Conservation (phyloP, 2,113 vertebrate genomes). For the Lucifuga dentata region DNA sequence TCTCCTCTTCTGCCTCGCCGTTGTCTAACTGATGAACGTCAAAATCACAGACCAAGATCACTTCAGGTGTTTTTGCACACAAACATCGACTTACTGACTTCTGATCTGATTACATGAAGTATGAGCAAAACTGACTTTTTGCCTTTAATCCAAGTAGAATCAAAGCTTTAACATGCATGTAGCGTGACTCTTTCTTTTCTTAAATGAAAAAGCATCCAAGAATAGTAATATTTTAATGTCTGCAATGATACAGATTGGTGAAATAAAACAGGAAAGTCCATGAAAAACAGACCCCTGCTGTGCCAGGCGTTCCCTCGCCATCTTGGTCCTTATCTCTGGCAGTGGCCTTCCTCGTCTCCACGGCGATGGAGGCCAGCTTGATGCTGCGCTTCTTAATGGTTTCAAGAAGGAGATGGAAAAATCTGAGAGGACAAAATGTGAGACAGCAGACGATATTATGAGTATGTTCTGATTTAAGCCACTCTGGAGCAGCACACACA, state of each 20-base stretch:
- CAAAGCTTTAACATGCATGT: too few species aligned
- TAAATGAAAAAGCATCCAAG: too few species aligned
- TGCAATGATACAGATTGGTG: too few species aligned
- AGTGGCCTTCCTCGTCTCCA: slow-evolving; percentile 87
- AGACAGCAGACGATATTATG: background rate
- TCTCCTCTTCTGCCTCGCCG: slow-evolving; percentile 78
- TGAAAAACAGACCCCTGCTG: slow-evolving; percentile 37
- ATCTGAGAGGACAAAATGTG: slow-evolving; percentile 77
- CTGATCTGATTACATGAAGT: too few species aligned
- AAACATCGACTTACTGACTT: too few species aligned
- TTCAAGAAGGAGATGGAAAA: slow-evolving; percentile 89
- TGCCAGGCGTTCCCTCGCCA: slow-evolving; percentile 1
- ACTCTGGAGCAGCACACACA: background rate
- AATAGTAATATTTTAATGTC: too few species aligned
- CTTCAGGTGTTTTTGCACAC: background rate
- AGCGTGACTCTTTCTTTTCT: too few species aligned
- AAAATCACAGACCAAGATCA: background rate
- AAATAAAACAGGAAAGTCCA: too few species aligned
- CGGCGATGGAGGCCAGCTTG: slow-evolving; percentile 86
- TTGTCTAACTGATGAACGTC: slow-evolving; percentile 63
- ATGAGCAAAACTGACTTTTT: too few species aligned
- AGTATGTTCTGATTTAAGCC: too few species aligned
- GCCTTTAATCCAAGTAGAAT: too few species aligned
- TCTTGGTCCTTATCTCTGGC: slow-evolving; percentile 80
- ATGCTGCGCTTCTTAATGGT: slow-evolving; percentile 87